phyloP scores from a whole-genome alignment of 1,140 invertebrate genomes.

The Mamestra configurata region DNA sequence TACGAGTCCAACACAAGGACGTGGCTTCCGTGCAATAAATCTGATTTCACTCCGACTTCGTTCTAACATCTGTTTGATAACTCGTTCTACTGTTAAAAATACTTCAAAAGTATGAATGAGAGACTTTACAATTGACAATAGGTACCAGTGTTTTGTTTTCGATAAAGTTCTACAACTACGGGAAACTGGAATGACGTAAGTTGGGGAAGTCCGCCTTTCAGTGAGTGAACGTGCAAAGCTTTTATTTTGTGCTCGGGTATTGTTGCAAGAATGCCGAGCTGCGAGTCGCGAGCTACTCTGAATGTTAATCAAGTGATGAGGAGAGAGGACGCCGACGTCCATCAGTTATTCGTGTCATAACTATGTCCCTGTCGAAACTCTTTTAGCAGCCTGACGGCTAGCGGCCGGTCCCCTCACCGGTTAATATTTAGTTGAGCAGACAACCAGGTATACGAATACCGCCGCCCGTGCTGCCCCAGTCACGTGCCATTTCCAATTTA shows the following conservation, averaged over 20 bases:
- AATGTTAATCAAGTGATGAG: slow-evolving; percentile 81
- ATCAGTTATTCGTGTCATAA: slow-evolving; percentile 79
- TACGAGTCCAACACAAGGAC: slow-evolving; percentile 28
- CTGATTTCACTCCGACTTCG: slow-evolving; percentile 52
- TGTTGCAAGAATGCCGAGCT: slow-evolving; percentile 82
- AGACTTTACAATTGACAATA: slow-evolving; percentile 53
- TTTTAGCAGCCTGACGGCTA: slow-evolving; percentile 54
- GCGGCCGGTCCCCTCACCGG: neutral
- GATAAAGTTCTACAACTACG: slow-evolving; percentile 48
- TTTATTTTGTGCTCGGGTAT: slow-evolving; percentile 81
- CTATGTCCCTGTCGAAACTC: slow-evolving; percentile 66
- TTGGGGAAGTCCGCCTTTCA: slow-evolving; percentile 79
- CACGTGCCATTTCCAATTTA: slow-evolving; percentile 40
- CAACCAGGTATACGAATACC: neutral
- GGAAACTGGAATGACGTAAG: slow-evolving; percentile 65
- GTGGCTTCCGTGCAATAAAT: slow-evolving; percentile 51
- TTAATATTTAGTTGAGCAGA: neutral
- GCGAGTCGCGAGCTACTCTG: slow-evolving; percentile 70
- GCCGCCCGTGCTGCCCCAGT: neutral
- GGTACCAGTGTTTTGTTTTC: slow-evolving; percentile 48
- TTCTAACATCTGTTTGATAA: slow-evolving; percentile 48
- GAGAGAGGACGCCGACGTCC: slow-evolving; percentile 73
- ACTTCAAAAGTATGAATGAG: slow-evolving; percentile 31
- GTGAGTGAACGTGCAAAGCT: slow-evolving; percentile 78
- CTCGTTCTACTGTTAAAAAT: slow-evolving; percentile 19